Evolutionary conservation across 2,797 vertebrate genomes (phyloP).

Genomic region (Champsocephalus gunnari): DNA sequence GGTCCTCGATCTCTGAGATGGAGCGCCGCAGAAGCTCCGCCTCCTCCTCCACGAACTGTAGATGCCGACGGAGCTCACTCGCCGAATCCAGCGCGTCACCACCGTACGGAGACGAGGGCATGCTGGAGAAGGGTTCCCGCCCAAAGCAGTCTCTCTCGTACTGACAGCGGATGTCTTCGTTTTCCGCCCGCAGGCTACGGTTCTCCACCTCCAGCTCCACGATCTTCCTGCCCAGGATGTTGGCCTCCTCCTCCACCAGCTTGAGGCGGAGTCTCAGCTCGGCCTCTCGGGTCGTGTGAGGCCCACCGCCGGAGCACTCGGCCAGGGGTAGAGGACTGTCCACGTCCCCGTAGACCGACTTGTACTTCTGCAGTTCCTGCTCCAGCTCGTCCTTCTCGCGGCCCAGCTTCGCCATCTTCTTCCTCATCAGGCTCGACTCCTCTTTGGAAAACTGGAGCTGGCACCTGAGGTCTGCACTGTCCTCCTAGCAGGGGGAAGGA

Average conservation of each 20-base stretch:
- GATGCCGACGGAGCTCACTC: conserved; percentile 92
- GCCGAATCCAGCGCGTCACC: conserved; percentile 92
- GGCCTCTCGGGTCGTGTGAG: conserved; percentile 91
- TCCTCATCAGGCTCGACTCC: conserved; percentile 95
- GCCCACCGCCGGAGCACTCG: conserved; percentile 89
- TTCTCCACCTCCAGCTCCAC: conserved; percentile 99
- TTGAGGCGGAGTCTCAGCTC: conserved; percentile 93
- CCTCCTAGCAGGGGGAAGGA: conserved; percentile 84
- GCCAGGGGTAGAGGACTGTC: conserved; percentile 92
- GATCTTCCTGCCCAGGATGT: conserved; percentile 96
- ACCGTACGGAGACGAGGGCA: conserved; percentile 93
- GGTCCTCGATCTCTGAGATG: conserved; percentile 96
- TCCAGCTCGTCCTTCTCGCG: conserved; percentile 95
- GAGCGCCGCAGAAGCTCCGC: conserved; percentile 95
- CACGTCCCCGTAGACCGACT: conserved; percentile 94
- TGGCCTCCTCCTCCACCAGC: conserved; percentile 97
- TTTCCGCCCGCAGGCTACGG: conserved; percentile 94
- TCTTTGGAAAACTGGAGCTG: conserved; percentile 99
- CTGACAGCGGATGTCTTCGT: conserved; percentile 94
- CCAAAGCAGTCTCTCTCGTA: conserved; percentile 92
- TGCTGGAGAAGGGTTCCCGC: conserved; percentile 91
- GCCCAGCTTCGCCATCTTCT: conserved; percentile 97
- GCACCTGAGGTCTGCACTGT: conserved; percentile 97
- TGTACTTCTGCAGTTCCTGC: conserved; percentile 97
- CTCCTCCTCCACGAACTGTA: conserved; percentile 98